Base-by-base conservation (phyloP, 30 jellyfish, hydroid and myxozoan genomes). In the Chrysaora quinquecirrha region DNA sequence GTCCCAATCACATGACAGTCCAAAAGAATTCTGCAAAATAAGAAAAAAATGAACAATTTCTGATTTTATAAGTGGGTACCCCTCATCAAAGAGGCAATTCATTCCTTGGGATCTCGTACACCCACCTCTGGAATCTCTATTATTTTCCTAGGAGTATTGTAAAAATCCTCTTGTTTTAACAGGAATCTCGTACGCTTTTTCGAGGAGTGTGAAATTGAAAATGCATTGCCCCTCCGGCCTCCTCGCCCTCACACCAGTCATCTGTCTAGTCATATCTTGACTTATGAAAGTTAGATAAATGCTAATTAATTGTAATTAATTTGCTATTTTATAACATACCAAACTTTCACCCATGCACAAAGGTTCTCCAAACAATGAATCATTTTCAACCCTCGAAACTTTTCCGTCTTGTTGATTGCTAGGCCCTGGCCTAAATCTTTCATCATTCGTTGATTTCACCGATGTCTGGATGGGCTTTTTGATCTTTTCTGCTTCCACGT, bases 401-500 rank as follows among this genome's bases (percentile, higher is more conserved):
- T n/a, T n/a, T n/a, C n/a, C n/a, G n/a, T n/a, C n/a, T n/a, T n/a
- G 48, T 34, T 30, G 24, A 25, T 25, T 52, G 68, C 68, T 19
- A 52, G 25, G 27, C 12, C 25, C 29, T n/a, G n/a, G n/a, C n/a
- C n/a, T n/a, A n/a, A n/a, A n/a, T n/a, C n/a, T n/a, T n/a, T n/a
- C n/a, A n/a, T n/a, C n/a, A n/a, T n/a, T n/a, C n/a, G n/a, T n/a
- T n/a, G n/a, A n/a, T n/a, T n/a, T n/a, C n/a, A n/a, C n/a, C n/a
- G n/a, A n/a, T n/a, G n/a, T n/a, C n/a, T n/a, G n/a, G 82, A 64
- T 65, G 35, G 29, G 33, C 20, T 32, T 19, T 85, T 35, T 58
- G 79, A 72, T 35, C 92, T 82, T 34, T 56, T 68, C 48, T 82
- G 92, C 80, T 62, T 82, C 92, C 92, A 82, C 34, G 92, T 82